A percentile compares a stretch with the other conserved stretches of the same genome.
These are phyloP conservation scores for Eubucco bourcierii DNA, from an alignment of 2,113 vertebrate genomes.

Conservation along the genomic window DNA sequence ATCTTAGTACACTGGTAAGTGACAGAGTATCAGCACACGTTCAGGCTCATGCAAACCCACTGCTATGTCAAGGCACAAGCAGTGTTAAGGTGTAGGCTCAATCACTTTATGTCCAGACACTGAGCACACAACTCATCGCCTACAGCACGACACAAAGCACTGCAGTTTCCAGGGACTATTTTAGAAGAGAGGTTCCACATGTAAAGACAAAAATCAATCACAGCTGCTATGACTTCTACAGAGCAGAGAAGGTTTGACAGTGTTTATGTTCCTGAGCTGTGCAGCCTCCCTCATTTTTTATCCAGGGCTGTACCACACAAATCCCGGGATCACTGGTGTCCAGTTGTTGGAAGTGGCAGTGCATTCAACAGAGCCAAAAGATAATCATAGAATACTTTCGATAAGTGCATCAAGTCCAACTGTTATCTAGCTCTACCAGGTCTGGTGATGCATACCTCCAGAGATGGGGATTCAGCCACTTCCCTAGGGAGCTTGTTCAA, in stretches of 20 bases:
- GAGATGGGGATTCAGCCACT: too few relatives aligned
- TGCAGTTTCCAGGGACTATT: accelerated
- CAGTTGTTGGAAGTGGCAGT: accelerated
- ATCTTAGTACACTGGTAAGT: not conserved
- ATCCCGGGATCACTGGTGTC: accelerated
- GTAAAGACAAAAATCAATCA: not conserved
- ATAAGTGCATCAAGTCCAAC: too few relatives aligned
- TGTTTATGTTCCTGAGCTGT: accelerated
- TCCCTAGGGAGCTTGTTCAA: too few relatives aligned
- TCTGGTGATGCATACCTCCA: too few relatives aligned
- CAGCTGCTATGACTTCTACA: accelerated
- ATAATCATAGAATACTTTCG: too few relatives aligned
- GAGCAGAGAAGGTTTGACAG: accelerated
- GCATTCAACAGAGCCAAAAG: accelerated
- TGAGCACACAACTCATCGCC: accelerated
- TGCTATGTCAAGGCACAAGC: accelerated
- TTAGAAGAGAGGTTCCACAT: accelerated
- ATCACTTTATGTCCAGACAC: accelerated
- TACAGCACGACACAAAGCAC: accelerated
- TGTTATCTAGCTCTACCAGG: too few relatives aligned
- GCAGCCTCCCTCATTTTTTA: accelerated
- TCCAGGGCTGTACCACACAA: not conserved
- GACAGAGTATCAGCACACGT: accelerated
- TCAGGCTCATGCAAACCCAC: not conserved
- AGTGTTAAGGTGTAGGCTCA: accelerated